Evolutionary conservation across 2,797 vertebrate species (phyloP).

Genomic region (Meriones psammophilus): DNA sequence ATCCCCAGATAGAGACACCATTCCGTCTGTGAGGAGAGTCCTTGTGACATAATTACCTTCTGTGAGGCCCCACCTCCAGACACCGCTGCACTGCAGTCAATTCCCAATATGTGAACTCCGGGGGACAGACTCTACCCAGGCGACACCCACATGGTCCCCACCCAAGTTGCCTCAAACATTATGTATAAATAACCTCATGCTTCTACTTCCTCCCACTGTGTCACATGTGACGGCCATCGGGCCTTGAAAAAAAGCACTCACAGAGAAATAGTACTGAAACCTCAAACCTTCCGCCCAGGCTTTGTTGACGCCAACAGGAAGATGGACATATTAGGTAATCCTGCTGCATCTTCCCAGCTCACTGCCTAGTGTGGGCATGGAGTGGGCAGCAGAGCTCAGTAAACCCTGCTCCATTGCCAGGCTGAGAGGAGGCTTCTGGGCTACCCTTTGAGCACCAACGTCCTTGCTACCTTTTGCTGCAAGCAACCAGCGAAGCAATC

Average conservation of each 20-base stretch:
- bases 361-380: background rate
- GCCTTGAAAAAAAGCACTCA: constrained; percentile 22
- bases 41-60: background rate
- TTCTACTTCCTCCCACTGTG: background rate
- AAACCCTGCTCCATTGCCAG: too few relatives aligned
- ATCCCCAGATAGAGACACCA: background rate
- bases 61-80: background rate
- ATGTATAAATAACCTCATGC: background rate
- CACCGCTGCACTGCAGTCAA: background rate
- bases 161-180: background rate
- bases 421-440: background rate
- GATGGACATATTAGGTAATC: constrained; percentile 33
- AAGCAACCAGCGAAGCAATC: background rate
- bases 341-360: background rate
- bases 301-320: constrained; percentile 35
- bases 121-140: background rate
- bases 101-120: background rate
- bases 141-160: background rate
- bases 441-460: background rate
- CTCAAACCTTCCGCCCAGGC: background rate
- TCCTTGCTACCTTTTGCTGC: background rate
- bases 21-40: background rate
- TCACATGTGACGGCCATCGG: background rate
- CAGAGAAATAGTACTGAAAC: constrained; percentile 49
- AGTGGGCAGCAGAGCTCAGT: background rate